Evolutionary conservation across 2,888 invertebrate species (phyloP).

Genomic region (Muschampia plurimacula): DNA sequence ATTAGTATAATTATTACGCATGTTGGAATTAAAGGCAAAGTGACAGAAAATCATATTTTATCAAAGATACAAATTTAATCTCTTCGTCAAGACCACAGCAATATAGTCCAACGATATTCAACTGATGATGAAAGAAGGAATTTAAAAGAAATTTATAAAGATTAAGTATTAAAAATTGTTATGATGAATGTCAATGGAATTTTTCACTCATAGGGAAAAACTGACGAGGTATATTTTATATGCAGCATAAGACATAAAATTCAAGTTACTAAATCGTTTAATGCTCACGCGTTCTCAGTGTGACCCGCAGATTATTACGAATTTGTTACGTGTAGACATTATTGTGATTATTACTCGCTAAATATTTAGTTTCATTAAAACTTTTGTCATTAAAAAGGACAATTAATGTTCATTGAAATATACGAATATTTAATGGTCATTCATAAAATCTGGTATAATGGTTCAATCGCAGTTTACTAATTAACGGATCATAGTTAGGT

Average conservation of each 20-base stretch:
- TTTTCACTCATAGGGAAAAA: no score
- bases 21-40: no score
- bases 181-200: no score
- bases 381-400: constrained; percentile 25
- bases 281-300: neutral
- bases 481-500: neutral
- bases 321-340: constrained; percentile 19
- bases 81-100: no score
- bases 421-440: neutral
- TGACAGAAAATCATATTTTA: no score
- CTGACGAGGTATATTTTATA: no score
- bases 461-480: neutral
- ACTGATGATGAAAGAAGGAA: no score
- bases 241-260: neutral
- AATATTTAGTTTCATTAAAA: constrained; percentile 32
- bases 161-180: no score
- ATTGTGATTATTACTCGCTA: constrained; percentile 27
- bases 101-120: no score
- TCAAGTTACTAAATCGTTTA: neutral
- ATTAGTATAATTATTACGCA: no score
- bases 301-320: constrained; percentile 6
- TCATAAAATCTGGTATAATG: neutral
- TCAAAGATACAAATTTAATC: no score
- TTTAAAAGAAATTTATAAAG: no score
- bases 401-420: constrained; percentile 20